phyloP scores from a whole-genome alignment of 2,113 vertebrate species.

The Pomatorhinus ruficollis region DNA sequence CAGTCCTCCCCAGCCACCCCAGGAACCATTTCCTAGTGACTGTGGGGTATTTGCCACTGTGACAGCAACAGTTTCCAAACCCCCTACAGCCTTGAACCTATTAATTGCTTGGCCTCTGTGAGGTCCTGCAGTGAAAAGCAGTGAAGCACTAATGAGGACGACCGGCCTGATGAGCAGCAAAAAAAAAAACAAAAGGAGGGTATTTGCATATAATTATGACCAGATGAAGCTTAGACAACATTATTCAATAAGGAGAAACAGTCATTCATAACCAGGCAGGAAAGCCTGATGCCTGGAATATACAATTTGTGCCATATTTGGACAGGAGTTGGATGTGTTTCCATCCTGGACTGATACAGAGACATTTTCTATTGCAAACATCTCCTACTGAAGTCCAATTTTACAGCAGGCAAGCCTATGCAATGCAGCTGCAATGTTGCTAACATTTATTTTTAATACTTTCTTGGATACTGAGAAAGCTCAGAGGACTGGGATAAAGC shows the following conservation, averaged over 20 bases:
- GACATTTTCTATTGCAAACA: neutral
- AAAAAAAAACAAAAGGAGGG: conserved; percentile 24
- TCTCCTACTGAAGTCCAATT: neutral
- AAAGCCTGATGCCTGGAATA: neutral
- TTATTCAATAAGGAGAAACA: neutral
- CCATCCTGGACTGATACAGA: neutral
- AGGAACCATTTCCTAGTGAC: neutral
- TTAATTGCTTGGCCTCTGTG: neutral
- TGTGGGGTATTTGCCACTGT: neutral
- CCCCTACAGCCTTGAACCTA: neutral
- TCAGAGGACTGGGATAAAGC: neutral
- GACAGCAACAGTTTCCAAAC: neutral
- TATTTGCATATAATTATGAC: conserved; percentile 35
- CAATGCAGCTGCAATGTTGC: neutral
- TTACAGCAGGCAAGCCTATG: neutral
- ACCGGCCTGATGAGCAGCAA: neutral
- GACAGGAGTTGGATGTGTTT: neutral
- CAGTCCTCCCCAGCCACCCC: neutral
- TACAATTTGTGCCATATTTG: neutral
- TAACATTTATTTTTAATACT: neutral
- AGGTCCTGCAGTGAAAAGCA: conserved; percentile 15
- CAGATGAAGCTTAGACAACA: conserved; percentile 21
- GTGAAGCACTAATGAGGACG: conserved; percentile 8
- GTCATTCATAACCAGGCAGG: conserved; percentile 28
- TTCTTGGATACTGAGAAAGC: neutral